These are phyloP conservation scores for Temnothorax unifasciatus DNA, from an alignment of 2,888 invertebrate species.

Conservation along the genomic window DNA sequence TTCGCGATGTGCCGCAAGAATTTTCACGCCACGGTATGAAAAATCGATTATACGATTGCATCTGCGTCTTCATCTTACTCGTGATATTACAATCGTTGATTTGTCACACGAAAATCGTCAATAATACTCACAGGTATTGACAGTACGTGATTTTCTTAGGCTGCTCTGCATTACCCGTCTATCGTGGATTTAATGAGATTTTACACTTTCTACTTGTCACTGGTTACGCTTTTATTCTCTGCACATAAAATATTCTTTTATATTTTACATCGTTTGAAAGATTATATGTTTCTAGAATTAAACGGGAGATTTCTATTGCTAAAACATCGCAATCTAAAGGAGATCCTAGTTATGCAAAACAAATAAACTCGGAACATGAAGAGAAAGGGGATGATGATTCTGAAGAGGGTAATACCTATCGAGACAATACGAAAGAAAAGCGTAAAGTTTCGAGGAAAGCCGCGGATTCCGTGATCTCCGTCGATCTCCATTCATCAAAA, in stretches of 20 bases:
- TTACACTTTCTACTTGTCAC: not conserved
- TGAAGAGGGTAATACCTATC: not conserved
- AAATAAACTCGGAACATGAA: not conserved
- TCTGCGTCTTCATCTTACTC: conserved; percentile 60
- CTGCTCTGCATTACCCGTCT: not conserved
- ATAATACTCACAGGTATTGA: conserved; percentile 59
- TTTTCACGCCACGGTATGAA: conserved; percentile 64
- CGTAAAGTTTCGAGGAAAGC: not conserved
- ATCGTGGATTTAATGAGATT: not conserved
- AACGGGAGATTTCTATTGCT: not conserved
- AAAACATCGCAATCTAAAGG: not conserved
- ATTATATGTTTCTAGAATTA: conserved; percentile 17
- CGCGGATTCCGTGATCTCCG: not conserved
- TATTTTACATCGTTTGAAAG: conserved; percentile 4
- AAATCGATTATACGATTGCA: conserved; percentile 59
- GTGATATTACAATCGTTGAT: conserved; percentile 42
- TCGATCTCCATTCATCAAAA: not conserved
- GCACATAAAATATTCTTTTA: not conserved
- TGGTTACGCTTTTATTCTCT: not conserved
- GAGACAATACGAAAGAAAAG: not conserved
- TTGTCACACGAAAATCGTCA: conserved; percentile 37
- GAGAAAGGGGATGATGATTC: not conserved
- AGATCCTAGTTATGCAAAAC: conserved; percentile 1
- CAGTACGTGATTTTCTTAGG: not conserved
- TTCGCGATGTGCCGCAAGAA: conserved; percentile 24